Percentiles rank a stretch among this genome's conserved stretches.
phyloP scores from a whole-genome alignment of 2,888 invertebrate genomes.

The Barypeithes pellucidus region DNA sequence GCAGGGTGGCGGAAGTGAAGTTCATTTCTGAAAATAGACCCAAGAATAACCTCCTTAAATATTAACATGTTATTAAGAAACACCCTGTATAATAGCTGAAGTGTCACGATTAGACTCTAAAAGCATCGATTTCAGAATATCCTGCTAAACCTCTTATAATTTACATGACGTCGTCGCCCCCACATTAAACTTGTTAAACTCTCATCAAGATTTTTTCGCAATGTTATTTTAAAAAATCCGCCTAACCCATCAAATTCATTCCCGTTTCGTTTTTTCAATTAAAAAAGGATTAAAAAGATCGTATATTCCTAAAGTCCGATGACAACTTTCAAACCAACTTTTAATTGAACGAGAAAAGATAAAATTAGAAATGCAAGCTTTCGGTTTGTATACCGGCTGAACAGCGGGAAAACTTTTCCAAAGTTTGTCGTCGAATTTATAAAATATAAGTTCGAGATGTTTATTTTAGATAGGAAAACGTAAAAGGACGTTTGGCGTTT shows the following conservation, averaged over 20 bases:
- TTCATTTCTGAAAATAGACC: no score
- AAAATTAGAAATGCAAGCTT: constrained; percentile 44
- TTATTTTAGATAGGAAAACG: constrained; percentile 22
- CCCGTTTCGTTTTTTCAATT: constrained; percentile 34
- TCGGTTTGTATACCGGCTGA: constrained; percentile 12
- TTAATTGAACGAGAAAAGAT: constrained; percentile 42
- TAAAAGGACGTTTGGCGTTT: constrained; percentile 5
- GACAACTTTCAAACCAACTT: constrained; percentile 42
- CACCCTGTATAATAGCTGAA: no score
- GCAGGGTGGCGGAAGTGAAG: no score
- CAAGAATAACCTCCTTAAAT: no score
- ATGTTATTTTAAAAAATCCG: constrained; percentile 34
- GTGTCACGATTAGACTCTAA: no score
- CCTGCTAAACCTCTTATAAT: no score
- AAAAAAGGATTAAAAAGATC: constrained; percentile 35
- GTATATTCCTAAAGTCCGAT: constrained; percentile 35
- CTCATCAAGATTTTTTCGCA: constrained; percentile 3
- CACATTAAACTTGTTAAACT: background rate
- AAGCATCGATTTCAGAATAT: no score
- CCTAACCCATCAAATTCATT: constrained; percentile 14
- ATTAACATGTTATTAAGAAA: no score
- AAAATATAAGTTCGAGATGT: constrained; percentile 27
- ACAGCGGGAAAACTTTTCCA: constrained; percentile 18
- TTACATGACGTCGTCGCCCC: no score
- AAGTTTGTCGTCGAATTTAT: constrained; percentile 27